These are phyloP conservation scores for Chrysochloris asiatica DNA, from an alignment of 2,113 vertebrate species.

Conservation along the genomic window DNA sequence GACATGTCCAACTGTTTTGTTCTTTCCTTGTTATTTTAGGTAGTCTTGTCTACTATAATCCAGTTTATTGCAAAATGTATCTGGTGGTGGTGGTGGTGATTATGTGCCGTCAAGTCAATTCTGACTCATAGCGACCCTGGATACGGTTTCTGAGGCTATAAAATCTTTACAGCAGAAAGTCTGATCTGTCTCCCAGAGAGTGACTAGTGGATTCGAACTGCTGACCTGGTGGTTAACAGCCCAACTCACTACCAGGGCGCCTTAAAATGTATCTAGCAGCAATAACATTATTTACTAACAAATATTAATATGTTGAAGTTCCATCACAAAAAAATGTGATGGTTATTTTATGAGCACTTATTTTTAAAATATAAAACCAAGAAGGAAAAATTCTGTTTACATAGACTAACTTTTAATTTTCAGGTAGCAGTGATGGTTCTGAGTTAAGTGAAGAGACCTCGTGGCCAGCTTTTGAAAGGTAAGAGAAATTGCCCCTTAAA, in stretches of 20 bases:
- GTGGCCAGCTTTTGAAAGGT: slow-evolving; percentile 99
- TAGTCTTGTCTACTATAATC: neutral
- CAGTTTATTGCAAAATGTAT: neutral
- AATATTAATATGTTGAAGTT: slow-evolving; percentile 3
- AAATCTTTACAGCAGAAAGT: too few species aligned
- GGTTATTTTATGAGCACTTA: slow-evolving; percentile 19
- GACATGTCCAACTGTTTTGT: neutral
- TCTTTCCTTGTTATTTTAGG: neutral
- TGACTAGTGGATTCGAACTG: too few species aligned
- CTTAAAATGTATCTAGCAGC: slow-evolving; percentile 12
- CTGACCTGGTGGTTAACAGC: too few species aligned
- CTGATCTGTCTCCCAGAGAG: too few species aligned
- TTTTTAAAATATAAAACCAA: slow-evolving; percentile 27
- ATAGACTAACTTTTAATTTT: slow-evolving; percentile 67
- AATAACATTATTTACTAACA: slow-evolving; percentile 8
- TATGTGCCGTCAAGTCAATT: too few species aligned
- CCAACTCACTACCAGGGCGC: too few species aligned
- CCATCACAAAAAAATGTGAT: neutral
- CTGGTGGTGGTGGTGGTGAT: too few species aligned
- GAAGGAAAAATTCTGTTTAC: slow-evolving; percentile 1
- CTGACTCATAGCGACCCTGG: too few species aligned
- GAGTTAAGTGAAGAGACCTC: slow-evolving; percentile 98
- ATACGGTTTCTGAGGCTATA: too few species aligned
- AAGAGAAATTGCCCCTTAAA: slow-evolving; percentile 71
- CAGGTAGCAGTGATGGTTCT: slow-evolving; percentile 99